Percentiles rank a stretch among this genome's conserved stretches.
Evolutionary conservation across 2,113 vertebrate species (phyloP).

Genomic region (Neolamprologus sp.): DNA sequence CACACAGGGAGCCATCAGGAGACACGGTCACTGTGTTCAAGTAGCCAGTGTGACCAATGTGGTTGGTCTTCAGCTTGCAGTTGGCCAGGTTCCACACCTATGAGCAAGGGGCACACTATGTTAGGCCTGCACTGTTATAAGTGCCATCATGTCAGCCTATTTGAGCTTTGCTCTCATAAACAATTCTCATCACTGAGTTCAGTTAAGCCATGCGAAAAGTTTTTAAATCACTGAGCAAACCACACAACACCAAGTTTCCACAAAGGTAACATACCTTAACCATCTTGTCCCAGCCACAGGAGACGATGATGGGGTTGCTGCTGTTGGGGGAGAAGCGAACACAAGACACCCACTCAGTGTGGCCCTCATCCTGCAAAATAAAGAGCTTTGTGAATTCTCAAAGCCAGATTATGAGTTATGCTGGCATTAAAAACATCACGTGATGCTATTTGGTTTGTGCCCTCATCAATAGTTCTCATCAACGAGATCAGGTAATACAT

Average conservation of each 20-base stretch:
- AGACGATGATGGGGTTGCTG: conserved; percentile 98
- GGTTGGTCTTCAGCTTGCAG: conserved; percentile 98
- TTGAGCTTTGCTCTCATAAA: conserved; percentile 19
- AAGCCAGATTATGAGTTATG: not conserved
- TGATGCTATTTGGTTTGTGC: not conserved
- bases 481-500: not conserved
- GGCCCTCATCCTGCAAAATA: conserved; percentile 83
- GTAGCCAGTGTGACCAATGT: conserved; percentile 91
- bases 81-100: conserved; percentile 97
- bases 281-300: conserved; percentile 95
- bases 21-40: conserved; percentile 94
- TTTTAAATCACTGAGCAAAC: conserved; percentile 36
- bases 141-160: not conserved
- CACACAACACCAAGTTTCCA: not conserved
- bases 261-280: conserved; percentile 78
- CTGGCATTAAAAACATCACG: not conserved
- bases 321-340: conserved; percentile 97
- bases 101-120: not conserved
- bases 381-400: not conserved
- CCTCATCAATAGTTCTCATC: not conserved
- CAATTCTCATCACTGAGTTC: conserved; percentile 29
- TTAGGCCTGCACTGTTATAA: not conserved
- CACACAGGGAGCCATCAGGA: conserved; percentile 93
- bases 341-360: conserved; percentile 91
- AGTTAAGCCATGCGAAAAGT: conserved; percentile 24